These are phyloP conservation scores for Cuculus canorus DNA, from an alignment of 2,797 vertebrate genomes.

Conservation along the genomic window DNA sequence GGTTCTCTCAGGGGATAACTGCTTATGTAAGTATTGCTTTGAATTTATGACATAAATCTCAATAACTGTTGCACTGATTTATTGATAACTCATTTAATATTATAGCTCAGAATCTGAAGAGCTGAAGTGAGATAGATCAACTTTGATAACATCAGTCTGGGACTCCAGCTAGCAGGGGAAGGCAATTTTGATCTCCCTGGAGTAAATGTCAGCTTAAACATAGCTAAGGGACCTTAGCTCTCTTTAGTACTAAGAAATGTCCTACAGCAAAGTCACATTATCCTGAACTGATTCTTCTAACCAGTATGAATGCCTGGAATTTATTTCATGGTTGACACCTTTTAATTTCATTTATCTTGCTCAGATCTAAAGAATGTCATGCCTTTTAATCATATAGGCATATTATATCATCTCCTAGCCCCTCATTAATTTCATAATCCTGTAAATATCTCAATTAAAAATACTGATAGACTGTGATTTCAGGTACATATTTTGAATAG, in stretches of 20 bases:
- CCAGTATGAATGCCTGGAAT: neutral
- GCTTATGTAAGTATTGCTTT: neutral
- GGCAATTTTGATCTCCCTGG: neutral
- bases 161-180: neutral
- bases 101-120: neutral
- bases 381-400: neutral
- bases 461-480: neutral
- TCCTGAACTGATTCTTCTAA: neutral
- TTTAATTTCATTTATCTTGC: neutral
- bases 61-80: neutral
- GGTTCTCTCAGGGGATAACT: neutral
- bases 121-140: neutral
- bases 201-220: neutral
- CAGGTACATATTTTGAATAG: neutral
- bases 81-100: neutral
- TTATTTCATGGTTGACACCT: neutral
- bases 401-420: neutral
- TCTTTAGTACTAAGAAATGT: neutral
- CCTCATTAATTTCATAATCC: neutral
- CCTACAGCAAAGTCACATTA: neutral
- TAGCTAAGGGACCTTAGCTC: neutral
- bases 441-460: neutral
- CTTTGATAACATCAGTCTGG: neutral
- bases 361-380: neutral
- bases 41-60: neutral